Evolutionary conservation across 2,797 vertebrate species (phyloP), one percentile per base, ranked within the genome.

Genomic region (Melanotaenia parkinsoni): DNA sequence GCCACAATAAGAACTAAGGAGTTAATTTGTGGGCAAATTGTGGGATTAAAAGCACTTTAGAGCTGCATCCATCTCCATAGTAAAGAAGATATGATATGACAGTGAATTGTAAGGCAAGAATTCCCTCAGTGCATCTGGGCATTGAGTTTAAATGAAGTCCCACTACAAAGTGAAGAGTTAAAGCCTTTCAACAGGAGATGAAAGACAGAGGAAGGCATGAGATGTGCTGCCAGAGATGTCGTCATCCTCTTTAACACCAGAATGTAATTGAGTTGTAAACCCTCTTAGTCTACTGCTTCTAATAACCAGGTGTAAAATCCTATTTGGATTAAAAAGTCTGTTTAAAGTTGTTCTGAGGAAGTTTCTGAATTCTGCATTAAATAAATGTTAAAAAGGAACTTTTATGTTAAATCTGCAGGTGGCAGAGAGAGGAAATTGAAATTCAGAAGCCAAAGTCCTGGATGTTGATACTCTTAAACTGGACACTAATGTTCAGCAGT

Each of bases 111-210:
- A 81, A 74, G 6, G 73, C 43, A 24, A 50, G 73, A 71, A 68
- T 40, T 77, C 72, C 79, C 89, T 94, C 93, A 91, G 91, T 84
- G 90, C 89, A 83, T 87, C 83, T 83, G 88, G 86, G 77, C 82
- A 22, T 91, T 84, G 78, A 81, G 93, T 86, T 85, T 82, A 94
- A 95, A 94, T 82, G 84, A 92, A 95, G 95, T 93, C 92, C 90
- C 88, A 90, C 92, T 88, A 91, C 91, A 93, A 95, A 96, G 93
- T 90, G 76, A 45, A 78, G 89, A 91, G 90, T 94, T 93, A 95
- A 93, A 94, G 90, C 83, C 90, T 92, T 85, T 91, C 84, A 88
- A 91, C 79, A 89, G 86, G 74, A 94, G 90, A 93, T 87, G 92
- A 90, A 92, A 91, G 93, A 92, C 82, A 91, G 74, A 94, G 53